Evolutionary conservation across 2,797 vertebrate species (phyloP).

Genomic region (Anguilla obscura): DNA sequence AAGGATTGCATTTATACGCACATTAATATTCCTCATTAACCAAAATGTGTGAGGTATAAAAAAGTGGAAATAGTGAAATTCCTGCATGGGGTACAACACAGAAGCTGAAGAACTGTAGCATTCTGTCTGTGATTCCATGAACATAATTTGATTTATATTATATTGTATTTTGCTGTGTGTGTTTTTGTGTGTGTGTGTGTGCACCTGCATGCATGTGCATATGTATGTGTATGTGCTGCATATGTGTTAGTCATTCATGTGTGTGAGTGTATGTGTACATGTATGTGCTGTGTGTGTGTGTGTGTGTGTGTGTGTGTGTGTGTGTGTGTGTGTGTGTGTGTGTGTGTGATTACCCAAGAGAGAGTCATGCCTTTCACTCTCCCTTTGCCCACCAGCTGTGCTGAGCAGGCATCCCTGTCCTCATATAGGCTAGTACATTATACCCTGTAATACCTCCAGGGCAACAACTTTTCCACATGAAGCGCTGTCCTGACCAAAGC

Average conservation of each 20-base stretch:
- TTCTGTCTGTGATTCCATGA: not conserved
- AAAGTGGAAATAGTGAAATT: not conserved
- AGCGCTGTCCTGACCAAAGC: not conserved
- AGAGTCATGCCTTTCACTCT: not conserved
- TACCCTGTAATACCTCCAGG: not conserved
- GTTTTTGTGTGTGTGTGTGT: not conserved
- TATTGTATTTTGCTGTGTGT: not conserved
- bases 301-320: not conserved
- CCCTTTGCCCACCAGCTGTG: not conserved
- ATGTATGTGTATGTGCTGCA: not conserved
- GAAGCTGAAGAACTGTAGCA: not conserved
- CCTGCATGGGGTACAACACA: not conserved
- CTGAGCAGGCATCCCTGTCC: not conserved
- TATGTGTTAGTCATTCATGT: not conserved
- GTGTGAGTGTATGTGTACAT: not conserved
- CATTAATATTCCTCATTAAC: too few relatives aligned
- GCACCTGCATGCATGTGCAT: not conserved
- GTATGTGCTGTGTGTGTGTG: not conserved
- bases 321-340: not conserved
- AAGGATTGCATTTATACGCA: too few relatives aligned
- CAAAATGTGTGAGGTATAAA: slow-evolving; percentile 4
- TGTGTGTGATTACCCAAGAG: not conserved
- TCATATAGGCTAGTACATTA: not conserved
- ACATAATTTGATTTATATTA: not conserved
- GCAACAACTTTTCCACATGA: not conserved